Percentiles rank a stretch among this genome's conserved stretches.
Evolutionary conservation across 1,140 invertebrate species (phyloP).

Genomic region (Orussus abietinus): DNA sequence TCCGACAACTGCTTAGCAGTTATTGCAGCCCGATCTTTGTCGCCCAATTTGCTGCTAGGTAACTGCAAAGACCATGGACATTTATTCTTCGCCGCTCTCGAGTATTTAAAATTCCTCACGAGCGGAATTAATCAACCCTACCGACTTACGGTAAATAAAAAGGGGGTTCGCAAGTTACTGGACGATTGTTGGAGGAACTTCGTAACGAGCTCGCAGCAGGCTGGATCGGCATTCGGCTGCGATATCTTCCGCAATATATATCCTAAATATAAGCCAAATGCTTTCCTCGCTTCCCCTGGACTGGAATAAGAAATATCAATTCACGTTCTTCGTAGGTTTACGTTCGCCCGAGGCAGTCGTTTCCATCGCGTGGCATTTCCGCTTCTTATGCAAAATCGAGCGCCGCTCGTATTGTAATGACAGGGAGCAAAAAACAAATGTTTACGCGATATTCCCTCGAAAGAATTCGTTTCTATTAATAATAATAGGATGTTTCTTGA

Average conservation of each 20-base stretch:
- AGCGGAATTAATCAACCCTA: slow-evolving; percentile 12
- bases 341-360: too few relatives aligned
- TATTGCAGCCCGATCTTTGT: slow-evolving; percentile 81
- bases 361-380: too few relatives aligned
- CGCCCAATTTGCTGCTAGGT: slow-evolving; percentile 71
- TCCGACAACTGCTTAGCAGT: slow-evolving; percentile 89
- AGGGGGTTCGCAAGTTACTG: slow-evolving; percentile 71
- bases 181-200: slow-evolving; percentile 81
- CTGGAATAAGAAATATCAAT: slow-evolving; percentile 37
- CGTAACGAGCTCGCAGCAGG: slow-evolving; percentile 65
- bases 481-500: slow-evolving; percentile 4
- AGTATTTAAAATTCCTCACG: neutral
- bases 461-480: neutral
- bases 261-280: slow-evolving; percentile 80
- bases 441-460: too few relatives aligned
- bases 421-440: slow-evolving; percentile 1
- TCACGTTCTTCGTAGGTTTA: neutral
- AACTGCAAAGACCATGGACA: slow-evolving; percentile 46
- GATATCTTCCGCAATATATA: slow-evolving; percentile 70
- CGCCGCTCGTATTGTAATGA: slow-evolving; percentile 4
- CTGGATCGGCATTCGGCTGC: slow-evolving; percentile 55
- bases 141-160: slow-evolving; percentile 61
- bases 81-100: slow-evolving; percentile 1
- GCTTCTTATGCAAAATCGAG: too few relatives aligned
- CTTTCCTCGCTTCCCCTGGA: slow-evolving; percentile 68